Evolutionary conservation across 2,888 invertebrate genomes (phyloP).

Genomic region (Dicyrtomina minuta): DNA sequence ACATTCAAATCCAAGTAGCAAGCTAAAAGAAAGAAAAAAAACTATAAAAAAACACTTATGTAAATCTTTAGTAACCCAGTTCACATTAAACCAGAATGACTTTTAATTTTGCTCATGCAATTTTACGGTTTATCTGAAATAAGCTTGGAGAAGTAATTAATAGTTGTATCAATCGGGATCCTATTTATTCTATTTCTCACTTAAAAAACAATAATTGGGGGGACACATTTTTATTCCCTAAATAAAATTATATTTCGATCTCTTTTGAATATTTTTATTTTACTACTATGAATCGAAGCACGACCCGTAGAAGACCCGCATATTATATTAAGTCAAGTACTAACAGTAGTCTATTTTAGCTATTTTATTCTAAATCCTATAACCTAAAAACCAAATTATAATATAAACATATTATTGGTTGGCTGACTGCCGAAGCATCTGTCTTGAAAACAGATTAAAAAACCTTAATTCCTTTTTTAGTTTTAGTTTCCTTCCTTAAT

Average conservation of each 20-base stretch:
- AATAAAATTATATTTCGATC: slow-evolving; percentile 60
- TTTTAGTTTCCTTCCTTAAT: no score
- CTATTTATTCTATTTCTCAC: slow-evolving; percentile 65
- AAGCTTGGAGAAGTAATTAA: slow-evolving; percentile 73
- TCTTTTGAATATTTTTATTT: slow-evolving; percentile 61
- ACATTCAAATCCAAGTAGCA: no score
- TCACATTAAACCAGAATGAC: slow-evolving; percentile 83
- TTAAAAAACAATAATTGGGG: slow-evolving; percentile 63
- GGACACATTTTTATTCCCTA: slow-evolving; percentile 63
- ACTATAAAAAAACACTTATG: no score
- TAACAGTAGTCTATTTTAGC: slow-evolving; percentile 64
- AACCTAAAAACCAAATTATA: no score
- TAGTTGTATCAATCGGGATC: slow-evolving; percentile 68
- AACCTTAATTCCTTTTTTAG: no score
- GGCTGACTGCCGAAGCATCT: no score
- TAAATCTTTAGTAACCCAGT: slow-evolving; percentile 68
- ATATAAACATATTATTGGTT: no score
- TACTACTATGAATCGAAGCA: slow-evolving; percentile 73
- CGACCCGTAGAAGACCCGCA: slow-evolving; percentile 70
- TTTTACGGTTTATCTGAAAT: slow-evolving; percentile 76
- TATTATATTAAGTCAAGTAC: slow-evolving; percentile 64
- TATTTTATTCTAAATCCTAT: slow-evolving; percentile 64
- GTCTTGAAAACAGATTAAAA: no score
- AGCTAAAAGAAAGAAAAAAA: no score
- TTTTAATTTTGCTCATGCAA: slow-evolving; percentile 78